A percentile compares a stretch with the other conserved stretches of the same genome.
Conservation (phyloP, 2,113 vertebrate genomes). For the Ploceus nigricollis region DNA sequence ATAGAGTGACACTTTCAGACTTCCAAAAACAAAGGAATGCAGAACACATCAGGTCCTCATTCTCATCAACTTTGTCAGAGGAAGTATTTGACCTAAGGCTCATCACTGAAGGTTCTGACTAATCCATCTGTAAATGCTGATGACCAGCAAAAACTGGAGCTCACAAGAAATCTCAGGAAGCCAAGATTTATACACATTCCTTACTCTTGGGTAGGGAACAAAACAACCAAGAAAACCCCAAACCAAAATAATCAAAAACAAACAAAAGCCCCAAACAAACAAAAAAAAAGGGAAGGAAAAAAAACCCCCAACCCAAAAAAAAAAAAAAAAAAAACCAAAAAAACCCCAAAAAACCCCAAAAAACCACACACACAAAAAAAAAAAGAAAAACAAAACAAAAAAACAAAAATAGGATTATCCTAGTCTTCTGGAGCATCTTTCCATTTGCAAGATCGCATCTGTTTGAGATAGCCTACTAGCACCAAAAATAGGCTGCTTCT, state of each 20-base stretch:
- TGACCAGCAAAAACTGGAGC: neutral
- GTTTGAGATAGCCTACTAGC: slow-evolving; percentile 39
- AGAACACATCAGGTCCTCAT: neutral
- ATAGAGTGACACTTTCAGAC: neutral
- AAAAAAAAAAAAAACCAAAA: no score
- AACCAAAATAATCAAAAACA: neutral
- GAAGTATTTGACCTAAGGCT: neutral
- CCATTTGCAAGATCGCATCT: slow-evolving; percentile 44
- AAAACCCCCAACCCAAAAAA: neutral
- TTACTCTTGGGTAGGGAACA: neutral
- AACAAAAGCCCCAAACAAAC: neutral
- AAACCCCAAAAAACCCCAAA: neutral
- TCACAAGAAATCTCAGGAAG: neutral
- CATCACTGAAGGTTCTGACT: neutral
- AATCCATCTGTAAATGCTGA: neutral
- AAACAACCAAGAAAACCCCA: neutral
- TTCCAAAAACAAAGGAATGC: neutral
- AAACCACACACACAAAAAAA: neutral
- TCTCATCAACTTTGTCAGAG: neutral
- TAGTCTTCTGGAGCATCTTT: slow-evolving; percentile 80
- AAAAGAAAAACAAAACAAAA: neutral
- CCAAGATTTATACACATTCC: neutral
- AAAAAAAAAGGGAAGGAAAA: neutral
- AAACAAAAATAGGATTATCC: slow-evolving; percentile 56
- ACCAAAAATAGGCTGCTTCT: slow-evolving; percentile 61